These are phyloP conservation scores for Hemicentrotus pulcherrimus DNA, from an alignment of 35 echinoderm and acorn worm species.

Conservation along the genomic window DNA sequence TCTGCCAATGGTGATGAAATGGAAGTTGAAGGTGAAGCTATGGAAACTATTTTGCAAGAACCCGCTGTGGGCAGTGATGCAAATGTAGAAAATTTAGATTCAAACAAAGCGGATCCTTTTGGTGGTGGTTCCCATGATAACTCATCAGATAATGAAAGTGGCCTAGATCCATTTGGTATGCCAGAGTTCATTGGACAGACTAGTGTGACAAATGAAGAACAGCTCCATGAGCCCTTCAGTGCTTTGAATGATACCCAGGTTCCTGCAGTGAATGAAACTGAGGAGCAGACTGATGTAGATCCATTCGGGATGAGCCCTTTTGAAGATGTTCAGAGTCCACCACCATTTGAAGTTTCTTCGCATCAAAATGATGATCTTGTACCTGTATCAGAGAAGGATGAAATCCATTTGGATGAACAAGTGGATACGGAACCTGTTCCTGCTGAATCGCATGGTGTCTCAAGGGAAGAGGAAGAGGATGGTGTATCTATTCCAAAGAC, in stretches of 20 bases:
- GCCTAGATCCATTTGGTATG: slow-evolving; percentile 33
- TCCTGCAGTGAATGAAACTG: neutral
- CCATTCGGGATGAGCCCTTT: slow-evolving; percentile 29
- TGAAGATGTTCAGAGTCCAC: neutral
- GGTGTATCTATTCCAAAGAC: neutral
- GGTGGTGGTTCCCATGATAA: neutral
- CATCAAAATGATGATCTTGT: neutral
- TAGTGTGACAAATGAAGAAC: neutral
- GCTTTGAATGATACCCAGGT: neutral
- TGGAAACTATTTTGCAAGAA: neutral
- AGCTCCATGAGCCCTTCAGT: neutral
- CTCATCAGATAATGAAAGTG: neutral
- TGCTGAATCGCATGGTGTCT: neutral
- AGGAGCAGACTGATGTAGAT: neutral
- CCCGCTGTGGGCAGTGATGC: no score
- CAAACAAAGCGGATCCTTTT: neutral
- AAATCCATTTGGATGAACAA: neutral
- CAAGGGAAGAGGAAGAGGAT: neutral
- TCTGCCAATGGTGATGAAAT: neutral
- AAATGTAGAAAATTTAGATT: neutral
- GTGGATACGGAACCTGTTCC: neutral
- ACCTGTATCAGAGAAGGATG: neutral
- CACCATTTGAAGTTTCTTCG: neutral
- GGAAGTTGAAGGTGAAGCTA: neutral
- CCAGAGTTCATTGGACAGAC: neutral